phyloP scores from a whole-genome alignment of 2,888 invertebrate genomes.

The Orthosia gracilis region DNA sequence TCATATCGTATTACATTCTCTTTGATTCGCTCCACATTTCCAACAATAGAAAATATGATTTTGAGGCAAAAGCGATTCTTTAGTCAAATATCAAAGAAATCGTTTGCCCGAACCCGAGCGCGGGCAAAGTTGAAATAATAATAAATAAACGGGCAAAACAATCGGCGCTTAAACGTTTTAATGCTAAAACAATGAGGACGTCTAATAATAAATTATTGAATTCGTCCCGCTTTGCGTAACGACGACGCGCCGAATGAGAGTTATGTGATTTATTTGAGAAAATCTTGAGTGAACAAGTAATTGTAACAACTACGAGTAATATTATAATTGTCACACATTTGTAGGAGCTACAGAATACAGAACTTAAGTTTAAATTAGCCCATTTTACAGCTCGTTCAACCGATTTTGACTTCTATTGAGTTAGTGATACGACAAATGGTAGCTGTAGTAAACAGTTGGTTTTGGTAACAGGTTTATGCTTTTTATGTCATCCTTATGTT shows the following conservation, averaged over 20 bases:
- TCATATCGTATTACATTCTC: slow-evolving; percentile 64
- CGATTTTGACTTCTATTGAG: too few relatives aligned
- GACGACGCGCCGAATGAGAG: slow-evolving; percentile 21
- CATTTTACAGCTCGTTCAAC: too few relatives aligned
- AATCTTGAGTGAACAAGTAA: slow-evolving; percentile 6
- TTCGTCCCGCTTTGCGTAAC: slow-evolving; percentile 52
- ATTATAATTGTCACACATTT: not conserved
- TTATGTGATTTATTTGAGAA: slow-evolving; percentile 50
- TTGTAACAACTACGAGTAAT: not conserved
- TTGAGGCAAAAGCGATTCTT: slow-evolving; percentile 62
- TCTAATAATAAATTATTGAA: slow-evolving; percentile 63
- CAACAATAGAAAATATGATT: slow-evolving; percentile 62
- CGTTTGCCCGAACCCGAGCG: slow-evolving; percentile 69
- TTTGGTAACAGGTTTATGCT: too few relatives aligned
- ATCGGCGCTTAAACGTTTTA: slow-evolving; percentile 66
- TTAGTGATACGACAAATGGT: too few relatives aligned
- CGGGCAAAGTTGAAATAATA: slow-evolving; percentile 68
- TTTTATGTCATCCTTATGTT: too few relatives aligned
- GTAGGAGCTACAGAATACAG: too few relatives aligned
- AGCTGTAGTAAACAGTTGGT: too few relatives aligned
- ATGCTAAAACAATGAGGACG: slow-evolving; percentile 68
- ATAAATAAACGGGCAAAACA: slow-evolving; percentile 68
- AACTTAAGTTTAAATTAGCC: too few relatives aligned
- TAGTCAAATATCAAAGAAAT: slow-evolving; percentile 77
- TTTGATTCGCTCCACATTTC: slow-evolving; percentile 53